Base-by-base conservation (phyloP, 2,888 invertebrate species). In the Phengaris alcon region DNA sequence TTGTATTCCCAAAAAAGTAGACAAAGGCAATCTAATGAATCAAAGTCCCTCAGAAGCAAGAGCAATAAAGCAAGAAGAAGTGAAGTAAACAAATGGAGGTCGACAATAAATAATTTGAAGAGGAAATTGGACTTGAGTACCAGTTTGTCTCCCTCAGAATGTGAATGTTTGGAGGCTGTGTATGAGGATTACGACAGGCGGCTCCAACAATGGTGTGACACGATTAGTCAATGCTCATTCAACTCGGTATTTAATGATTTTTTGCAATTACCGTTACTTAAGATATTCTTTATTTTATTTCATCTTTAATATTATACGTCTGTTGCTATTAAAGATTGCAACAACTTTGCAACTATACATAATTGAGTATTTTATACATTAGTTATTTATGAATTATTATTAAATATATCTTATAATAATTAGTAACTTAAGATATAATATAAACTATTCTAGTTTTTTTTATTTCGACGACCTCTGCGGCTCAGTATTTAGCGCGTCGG, bases 151-250 rank as follows among this genome's bases (percentile, higher is more conserved):
- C 80, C 85, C n/a, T 84, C 89, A 0, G 88, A 90, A 79, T 88
- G 88, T 79, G 88, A 90, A 82, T 93, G 93, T 77, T 85, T 94
- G 77, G 89, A 93, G 82, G 83, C 89, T 6, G 86, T 94, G 75
- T 93, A 94, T 79, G 84, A 89, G 78, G 90, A 93, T 77, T 94
- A 94, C 77, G 93, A 93, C 77, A 87, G 84, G 81, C 87, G 92
- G 44, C 83, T 94, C 76, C 90, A 93, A 79, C 88, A 90, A 78
- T 94, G 94, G 94, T 93, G 93, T 80, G 93, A 94, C 76, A 90
- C 91, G 57, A 84, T 94, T 73, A 92, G 92, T 82, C 86, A 88
- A 77, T 91, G 89, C 79, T 87, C 92, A 51, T 88, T 88, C 15
- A 86, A 83, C 77, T 85, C 89, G 89, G 90, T 91, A 90, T 77